phyloP scores from a whole-genome alignment of 1,140 invertebrate species.

The Drosophila suzukii region DNA sequence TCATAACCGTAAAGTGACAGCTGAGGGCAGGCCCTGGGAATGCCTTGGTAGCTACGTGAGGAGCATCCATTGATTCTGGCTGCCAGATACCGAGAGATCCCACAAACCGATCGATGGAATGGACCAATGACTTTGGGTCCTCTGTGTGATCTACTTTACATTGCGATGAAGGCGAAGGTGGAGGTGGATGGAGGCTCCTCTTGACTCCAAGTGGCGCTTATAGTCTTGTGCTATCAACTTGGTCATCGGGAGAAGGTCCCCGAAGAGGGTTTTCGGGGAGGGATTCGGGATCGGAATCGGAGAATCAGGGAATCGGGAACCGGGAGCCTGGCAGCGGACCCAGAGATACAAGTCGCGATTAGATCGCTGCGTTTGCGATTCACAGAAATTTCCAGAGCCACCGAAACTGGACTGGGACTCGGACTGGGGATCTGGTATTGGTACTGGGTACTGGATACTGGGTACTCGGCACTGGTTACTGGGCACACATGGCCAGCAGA shows the following conservation, averaged over 20 bases:
- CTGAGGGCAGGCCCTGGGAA: slow-evolving; percentile 78
- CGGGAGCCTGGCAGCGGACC: slow-evolving; percentile 36
- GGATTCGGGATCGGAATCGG: slow-evolving; percentile 19
- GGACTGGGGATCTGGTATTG: slow-evolving; percentile 17
- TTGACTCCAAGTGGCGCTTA: slow-evolving; percentile 66
- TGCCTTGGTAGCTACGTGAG: slow-evolving; percentile 56
- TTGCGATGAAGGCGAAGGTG: slow-evolving; percentile 7
- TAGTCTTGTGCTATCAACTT: slow-evolving; percentile 63
- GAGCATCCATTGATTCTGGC: slow-evolving; percentile 41
- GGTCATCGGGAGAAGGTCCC: slow-evolving; percentile 48
- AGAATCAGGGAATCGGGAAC: slow-evolving; percentile 12
- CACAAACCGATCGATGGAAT: slow-evolving; percentile 37
- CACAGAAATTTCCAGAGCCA: slow-evolving; percentile 74
- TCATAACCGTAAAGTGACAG: slow-evolving; percentile 84
- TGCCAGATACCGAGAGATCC: slow-evolving; percentile 2
- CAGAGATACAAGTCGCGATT: slow-evolving; percentile 75
- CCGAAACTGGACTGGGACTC: slow-evolving; percentile 38
- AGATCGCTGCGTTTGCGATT: slow-evolving; percentile 72
- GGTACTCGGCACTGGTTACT: slow-evolving; percentile 34
- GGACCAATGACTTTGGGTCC: slow-evolving; percentile 42
- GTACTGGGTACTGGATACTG: slow-evolving; percentile 22
- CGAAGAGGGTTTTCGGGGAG: slow-evolving; percentile 18
- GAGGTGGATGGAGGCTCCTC: neutral
- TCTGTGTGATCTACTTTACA: slow-evolving; percentile 75
- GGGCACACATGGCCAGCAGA: slow-evolving; percentile 70